These are phyloP conservation scores for Sturnira hondurensis DNA, from an alignment of 2,113 vertebrate species.

Conservation along the genomic window DNA sequence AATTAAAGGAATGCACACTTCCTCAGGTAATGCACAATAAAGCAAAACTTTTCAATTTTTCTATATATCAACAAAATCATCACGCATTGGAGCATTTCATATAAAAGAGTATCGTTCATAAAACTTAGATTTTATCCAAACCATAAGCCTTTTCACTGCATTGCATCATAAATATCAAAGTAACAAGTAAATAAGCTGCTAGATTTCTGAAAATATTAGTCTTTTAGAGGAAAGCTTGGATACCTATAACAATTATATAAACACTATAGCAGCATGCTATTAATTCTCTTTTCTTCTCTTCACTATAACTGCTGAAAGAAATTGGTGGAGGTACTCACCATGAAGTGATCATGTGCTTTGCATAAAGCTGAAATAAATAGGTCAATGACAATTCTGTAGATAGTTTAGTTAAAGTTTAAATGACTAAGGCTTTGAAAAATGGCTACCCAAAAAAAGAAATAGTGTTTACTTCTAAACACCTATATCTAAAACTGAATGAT, in stretches of 20 bases:
- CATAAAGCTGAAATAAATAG: neutral
- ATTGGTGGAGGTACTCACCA: neutral
- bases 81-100: neutral
- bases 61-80: neutral
- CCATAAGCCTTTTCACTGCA: neutral
- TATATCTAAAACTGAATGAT: neutral
- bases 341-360: neutral
- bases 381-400: neutral
- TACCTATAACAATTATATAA: neutral
- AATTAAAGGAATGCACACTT: neutral
- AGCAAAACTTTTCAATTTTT: neutral
- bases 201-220: slow-evolving; percentile 7
- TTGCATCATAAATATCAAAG: neutral
- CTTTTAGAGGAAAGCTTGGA: neutral
- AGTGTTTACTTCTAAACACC: neutral
- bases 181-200: neutral
- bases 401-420: slow-evolving; percentile 4
- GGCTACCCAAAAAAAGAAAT: neutral
- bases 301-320: neutral
- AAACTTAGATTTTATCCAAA: slow-evolving; percentile 3
- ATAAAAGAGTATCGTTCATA: neutral
- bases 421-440: neutral
- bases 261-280: neutral
- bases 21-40: neutral
- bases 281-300: neutral